Evolutionary conservation across 2,797 vertebrate species (phyloP).

Genomic region (Onychomys leucogaster): DNA sequence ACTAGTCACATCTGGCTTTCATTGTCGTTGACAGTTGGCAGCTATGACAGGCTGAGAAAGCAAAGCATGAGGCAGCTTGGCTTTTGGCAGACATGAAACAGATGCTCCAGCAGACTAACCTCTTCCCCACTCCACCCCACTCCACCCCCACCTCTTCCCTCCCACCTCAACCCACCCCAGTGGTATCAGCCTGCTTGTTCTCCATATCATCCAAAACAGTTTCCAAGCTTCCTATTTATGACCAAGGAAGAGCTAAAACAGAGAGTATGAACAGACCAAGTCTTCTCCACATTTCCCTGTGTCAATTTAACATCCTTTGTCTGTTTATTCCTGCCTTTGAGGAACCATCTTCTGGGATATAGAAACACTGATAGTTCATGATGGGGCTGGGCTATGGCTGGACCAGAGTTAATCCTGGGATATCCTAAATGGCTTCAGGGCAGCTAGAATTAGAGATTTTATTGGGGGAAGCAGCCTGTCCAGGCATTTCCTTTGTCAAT

Average conservation of each 20-base stretch:
- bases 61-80: neutral
- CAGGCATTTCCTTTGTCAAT: neutral
- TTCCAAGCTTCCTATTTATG: too few relatives aligned
- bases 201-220: neutral
- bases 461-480: neutral
- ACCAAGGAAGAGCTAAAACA: neutral
- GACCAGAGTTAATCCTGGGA: neutral
- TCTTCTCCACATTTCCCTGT: neutral
- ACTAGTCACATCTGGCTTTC: neutral
- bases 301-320: neutral
- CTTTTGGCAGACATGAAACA: neutral
- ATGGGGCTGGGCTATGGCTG: neutral
- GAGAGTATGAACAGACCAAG: neutral
- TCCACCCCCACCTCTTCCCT: neutral
- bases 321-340: neutral
- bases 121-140: neutral
- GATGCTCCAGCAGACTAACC: neutral
- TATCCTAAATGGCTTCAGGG: neutral
- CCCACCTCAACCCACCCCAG: neutral
- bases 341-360: neutral
- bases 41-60: neutral
- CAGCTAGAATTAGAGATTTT: neutral
- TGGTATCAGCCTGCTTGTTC: neutral
- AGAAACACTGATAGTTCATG: too few relatives aligned
- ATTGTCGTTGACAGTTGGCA: neutral